phyloP scores from a whole-genome alignment of 2,113 vertebrate genomes.

The Kobus ellipsiprymnus region DNA sequence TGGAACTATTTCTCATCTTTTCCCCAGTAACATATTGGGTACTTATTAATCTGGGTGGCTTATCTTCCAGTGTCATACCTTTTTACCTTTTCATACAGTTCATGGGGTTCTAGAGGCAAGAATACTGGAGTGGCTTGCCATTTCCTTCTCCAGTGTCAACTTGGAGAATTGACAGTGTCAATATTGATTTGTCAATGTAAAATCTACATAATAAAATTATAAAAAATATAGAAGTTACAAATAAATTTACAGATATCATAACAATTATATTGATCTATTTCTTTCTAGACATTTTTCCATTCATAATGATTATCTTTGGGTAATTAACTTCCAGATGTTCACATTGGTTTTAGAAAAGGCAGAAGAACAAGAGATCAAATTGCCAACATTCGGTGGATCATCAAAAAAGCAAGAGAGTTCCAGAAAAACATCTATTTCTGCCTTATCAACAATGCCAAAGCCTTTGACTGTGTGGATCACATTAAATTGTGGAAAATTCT shows the following conservation, averaged over 20 bases:
- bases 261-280: no score
- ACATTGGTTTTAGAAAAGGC: no score
- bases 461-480: background rate
- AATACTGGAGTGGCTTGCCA: background rate
- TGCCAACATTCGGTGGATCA: no score
- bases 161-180: background rate
- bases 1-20: background rate
- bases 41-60: background rate
- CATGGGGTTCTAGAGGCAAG: background rate
- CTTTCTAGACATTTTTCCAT: no score
- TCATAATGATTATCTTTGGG: no score
- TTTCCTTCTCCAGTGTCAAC: background rate
- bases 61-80: background rate
- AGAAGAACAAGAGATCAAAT: no score
- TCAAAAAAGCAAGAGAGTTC: background rate
- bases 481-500: background rate
- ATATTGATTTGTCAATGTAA: background rate
- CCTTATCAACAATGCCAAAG: background rate
- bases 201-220: background rate
- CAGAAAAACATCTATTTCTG: background rate
- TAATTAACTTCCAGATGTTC: no score
- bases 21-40: background rate
- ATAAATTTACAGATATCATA: no score
- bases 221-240: no score
- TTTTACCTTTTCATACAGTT: background rate